Base-by-base conservation (phyloP, 1,140 invertebrate genomes). In the Cydia pomonella region DNA sequence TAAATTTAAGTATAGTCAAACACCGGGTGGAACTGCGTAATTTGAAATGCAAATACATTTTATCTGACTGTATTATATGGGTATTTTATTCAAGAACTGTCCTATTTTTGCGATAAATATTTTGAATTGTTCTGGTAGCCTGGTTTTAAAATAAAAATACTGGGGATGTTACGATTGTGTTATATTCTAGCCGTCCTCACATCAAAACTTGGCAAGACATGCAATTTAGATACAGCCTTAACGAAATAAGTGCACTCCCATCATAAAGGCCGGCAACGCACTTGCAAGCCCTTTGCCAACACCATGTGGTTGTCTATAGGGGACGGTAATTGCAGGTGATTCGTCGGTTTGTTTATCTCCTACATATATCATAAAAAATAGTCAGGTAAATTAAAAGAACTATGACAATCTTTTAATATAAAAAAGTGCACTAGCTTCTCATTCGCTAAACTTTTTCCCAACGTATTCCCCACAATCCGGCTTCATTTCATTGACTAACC, bases 401-500 rank as follows among this genome's bases (percentile, higher is more conserved):
- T 9, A 21, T 6, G 7, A 59, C n/a, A 21, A 59, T 59, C 16
- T 10, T 21, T 59, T 5, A 18, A 59, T 18, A 59, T 59, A 1
- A 59, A 59, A 50, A 21, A 23, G 18, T 59, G 53, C 18, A 59
- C 18, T 41, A 18, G n/a, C 53, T 59, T 21, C 6, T 21, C 23
- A 18, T 59, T 59, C 18, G 18, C 1, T 59, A 18, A 59, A 59
- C 12, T 18, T 50, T 50, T 10, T 59, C 53, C 53, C 53, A 10
- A 23, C 53, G n/a, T 50, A 59, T 50, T 50, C n/a, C n/a, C 47
- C 53, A 59, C 53, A 59, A 59, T 59, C 53, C 1, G 47, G 47
- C 47, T 59, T 59, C 53, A 59, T 59, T 59, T 59, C 53, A 59
- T 59, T 59, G 53, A 59, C 53, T 59, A 59, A 18, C 7, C 18